Evolutionary conservation across 2,888 invertebrate species (phyloP), one percentile per base, ranked within the genome.

Genomic region (Gnatocerus cornutus): DNA sequence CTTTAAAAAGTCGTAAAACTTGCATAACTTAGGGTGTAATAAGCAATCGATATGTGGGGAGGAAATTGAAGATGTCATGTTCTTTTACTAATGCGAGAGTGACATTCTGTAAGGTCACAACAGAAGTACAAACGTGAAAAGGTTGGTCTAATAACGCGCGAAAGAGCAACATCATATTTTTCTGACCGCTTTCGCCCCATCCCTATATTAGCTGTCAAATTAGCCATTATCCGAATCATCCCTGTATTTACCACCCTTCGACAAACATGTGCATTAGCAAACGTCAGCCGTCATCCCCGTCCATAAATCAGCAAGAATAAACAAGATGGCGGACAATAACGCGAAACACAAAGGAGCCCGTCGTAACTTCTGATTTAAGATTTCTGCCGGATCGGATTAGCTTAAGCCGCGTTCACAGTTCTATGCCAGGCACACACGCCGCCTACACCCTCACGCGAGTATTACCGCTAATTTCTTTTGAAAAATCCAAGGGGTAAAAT

Each of bases 311-410:
- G 77, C 71, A 72, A 74, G 78, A 78, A 79, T 79, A 80, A 81
- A 81, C 81, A 81, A 81, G 81, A 80, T 81, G 81, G 81, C 79
- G 78, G 76, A 80, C 80, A 80, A 79, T 80, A 78, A 77, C 62
- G 73, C 68, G 74, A 77, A 78, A 78, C 79, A 80, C 79, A 80
- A 79, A 79, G 76, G 77, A 80, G 77, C 76, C 69, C 76, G 71
- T 69, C 81, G 81, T 82, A 82, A 82, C 80, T 82, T 81, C 79
- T 80, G 82, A 81, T 82, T 82, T 82, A 81, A 81, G 82, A 82
- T 82, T 83, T 82, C 78, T 78, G 68, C 77, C 75, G 79, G 78
- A 81, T 81, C 80, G 82, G 82, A 82, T 83, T 83, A 82, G 76
- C 72, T 71, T 80, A 77, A 80, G 80, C 80, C 77, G 78, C 77